Evolutionary conservation across 2,888 invertebrate species (phyloP).

Genomic region (Heliconius erato): DNA sequence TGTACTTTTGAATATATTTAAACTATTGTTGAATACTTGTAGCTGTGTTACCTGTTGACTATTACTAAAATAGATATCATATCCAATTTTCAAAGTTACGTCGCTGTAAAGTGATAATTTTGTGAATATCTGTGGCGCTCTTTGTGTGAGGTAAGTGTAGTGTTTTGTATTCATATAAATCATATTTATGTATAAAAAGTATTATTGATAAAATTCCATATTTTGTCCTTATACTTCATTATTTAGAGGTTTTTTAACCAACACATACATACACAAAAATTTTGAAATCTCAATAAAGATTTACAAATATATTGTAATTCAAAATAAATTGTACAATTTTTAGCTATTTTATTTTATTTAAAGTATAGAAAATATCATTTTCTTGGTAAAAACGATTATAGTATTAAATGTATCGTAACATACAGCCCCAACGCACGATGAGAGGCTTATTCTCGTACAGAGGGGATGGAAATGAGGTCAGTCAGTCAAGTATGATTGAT

Average conservation of each 20-base stretch:
- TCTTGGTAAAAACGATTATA: neutral
- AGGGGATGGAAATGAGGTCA: conserved; percentile 49
- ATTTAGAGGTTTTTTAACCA: no score
- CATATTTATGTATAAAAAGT: neutral
- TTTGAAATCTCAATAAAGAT: no score
- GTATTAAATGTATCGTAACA: conserved; percentile 35
- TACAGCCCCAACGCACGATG: conserved; percentile 6
- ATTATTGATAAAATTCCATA: neutral
- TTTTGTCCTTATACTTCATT: neutral
- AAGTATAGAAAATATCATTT: neutral
- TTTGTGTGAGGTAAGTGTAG: conserved; percentile 50
- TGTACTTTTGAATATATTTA: conserved; percentile 83
- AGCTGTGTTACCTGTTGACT: conserved; percentile 85
- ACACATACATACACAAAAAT: no score
- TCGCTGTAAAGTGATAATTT: conserved; percentile 49
- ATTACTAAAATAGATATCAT: conserved; percentile 75
- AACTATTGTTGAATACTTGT: conserved; percentile 81
- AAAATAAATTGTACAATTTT: no score
- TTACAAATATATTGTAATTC: no score
- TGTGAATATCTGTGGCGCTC: conserved; percentile 35
- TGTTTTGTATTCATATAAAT: conserved; percentile 20
- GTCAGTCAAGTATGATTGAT: conserved; percentile 48
- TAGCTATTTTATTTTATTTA: neutral
- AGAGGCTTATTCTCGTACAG: conserved; percentile 43
- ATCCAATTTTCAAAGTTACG: conserved; percentile 66